Evolutionary conservation across 1,140 invertebrate species (phyloP).

Genomic region (Agrypnia vestita): DNA sequence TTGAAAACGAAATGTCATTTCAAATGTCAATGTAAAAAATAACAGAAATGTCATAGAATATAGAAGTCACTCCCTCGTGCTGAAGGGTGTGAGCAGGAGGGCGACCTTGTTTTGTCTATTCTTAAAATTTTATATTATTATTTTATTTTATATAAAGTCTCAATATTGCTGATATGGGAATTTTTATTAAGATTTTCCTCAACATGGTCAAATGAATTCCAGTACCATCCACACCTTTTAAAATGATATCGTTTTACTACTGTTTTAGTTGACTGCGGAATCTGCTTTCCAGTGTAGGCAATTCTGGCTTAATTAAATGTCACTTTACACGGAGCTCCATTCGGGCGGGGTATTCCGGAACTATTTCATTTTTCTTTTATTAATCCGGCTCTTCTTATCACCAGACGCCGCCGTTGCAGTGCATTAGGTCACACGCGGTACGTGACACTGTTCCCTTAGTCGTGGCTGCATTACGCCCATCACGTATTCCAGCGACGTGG

Average conservation of each 20-base stretch:
- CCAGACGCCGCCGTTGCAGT: not conserved
- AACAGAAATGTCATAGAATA: too few species aligned
- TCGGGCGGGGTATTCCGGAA: not conserved
- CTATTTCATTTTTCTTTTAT: not conserved
- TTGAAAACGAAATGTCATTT: too few species aligned
- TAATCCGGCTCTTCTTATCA: conserved; percentile 21
- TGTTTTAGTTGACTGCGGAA: not conserved
- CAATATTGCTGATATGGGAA: too few species aligned
- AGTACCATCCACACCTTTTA: not conserved
- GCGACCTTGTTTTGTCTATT: too few species aligned
- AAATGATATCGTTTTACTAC: not conserved
- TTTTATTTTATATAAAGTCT: too few species aligned
- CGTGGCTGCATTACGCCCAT: not conserved
- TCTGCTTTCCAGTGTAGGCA: not conserved
- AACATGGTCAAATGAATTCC: too few species aligned
- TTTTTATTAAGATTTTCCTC: too few species aligned
- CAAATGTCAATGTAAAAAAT: too few species aligned
- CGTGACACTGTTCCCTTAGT: not conserved
- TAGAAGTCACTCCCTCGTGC: too few species aligned
- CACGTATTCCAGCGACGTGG: conserved; percentile 1
- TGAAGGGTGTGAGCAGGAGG: too few species aligned
- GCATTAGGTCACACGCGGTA: conserved; percentile 1
- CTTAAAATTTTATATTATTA: too few species aligned
- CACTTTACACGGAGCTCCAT: not conserved
- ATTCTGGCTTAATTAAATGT: not conserved